Conservation (phyloP, 2,797 vertebrate genomes). For the Aselliscus stoliczkanus region DNA sequence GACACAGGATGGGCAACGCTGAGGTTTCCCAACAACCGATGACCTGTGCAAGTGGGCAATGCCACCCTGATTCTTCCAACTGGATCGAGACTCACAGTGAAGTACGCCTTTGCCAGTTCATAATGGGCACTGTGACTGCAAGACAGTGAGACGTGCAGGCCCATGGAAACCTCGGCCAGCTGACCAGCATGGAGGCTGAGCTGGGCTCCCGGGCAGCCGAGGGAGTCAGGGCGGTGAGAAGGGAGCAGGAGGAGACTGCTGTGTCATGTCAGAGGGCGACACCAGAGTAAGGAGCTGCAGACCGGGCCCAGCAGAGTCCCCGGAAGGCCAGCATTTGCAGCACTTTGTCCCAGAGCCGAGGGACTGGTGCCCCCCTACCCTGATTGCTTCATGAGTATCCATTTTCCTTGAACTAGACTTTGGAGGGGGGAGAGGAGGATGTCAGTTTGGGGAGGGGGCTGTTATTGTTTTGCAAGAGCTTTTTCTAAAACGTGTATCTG, state of each 20-base stretch:
- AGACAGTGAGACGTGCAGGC: background rate
- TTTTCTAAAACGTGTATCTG: background rate
- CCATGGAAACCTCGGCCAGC: background rate
- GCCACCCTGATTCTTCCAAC: background rate
- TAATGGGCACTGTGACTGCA: background rate
- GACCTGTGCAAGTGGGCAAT: conserved; percentile 4
- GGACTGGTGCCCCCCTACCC: fast-evolving
- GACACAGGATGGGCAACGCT: background rate
- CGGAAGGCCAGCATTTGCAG: fast-evolving
- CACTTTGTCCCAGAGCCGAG: background rate
- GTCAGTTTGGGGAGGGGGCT: background rate
- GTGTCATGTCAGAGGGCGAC: fast-evolving
- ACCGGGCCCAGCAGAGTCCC: background rate
- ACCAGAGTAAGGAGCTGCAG: background rate
- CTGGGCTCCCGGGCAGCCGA: background rate
- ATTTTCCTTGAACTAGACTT: background rate
- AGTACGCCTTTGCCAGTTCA: background rate
- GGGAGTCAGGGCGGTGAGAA: background rate
- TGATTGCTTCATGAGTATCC: background rate
- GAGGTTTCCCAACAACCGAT: background rate
- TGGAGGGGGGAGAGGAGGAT: too few relatives aligned
- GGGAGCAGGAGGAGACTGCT: background rate
- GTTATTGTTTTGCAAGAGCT: background rate
- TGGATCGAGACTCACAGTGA: background rate
- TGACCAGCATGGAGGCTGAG: background rate